Evolutionary conservation across 2,888 invertebrate species (phyloP).

Genomic region (Eudemis profundana): DNA sequence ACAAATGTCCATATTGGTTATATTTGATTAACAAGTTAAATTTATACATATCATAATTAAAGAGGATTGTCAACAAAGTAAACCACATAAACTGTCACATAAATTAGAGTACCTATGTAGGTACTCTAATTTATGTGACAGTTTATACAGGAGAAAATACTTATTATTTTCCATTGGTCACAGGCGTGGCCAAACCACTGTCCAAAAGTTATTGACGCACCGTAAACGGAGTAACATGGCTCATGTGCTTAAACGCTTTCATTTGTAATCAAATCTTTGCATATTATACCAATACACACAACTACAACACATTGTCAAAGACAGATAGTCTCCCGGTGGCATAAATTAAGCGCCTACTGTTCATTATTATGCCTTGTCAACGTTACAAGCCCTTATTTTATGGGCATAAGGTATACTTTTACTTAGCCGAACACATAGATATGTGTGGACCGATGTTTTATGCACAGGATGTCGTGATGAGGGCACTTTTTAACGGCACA

Average conservation of each 20-base stretch:
- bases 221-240: too few species aligned
- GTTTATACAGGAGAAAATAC: too few species aligned
- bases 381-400: not conserved
- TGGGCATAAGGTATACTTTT: not conserved
- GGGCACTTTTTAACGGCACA: constrained; percentile 64
- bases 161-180: too few species aligned
- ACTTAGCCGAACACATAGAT: not conserved
- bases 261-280: constrained; percentile 26
- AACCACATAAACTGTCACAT: too few species aligned
- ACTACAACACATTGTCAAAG: constrained; percentile 54
- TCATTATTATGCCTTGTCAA: constrained; percentile 65
- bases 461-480: constrained; percentile 78
- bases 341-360: constrained; percentile 69
- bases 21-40: too few species aligned
- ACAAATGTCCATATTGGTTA: too few species aligned
- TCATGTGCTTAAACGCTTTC: constrained; percentile 1
- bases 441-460: constrained; percentile 66
- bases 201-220: too few species aligned
- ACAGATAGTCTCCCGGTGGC: constrained; percentile 74
- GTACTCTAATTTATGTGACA: too few species aligned
- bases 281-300: constrained; percentile 18
- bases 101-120: too few species aligned
- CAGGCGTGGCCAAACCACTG: too few species aligned
- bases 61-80: too few species aligned
- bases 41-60: too few species aligned